Percentiles rank a stretch among this genome's conserved stretches.
phyloP scores from a whole-genome alignment of 2,888 invertebrate species.

The Hylaea fasciaria region DNA sequence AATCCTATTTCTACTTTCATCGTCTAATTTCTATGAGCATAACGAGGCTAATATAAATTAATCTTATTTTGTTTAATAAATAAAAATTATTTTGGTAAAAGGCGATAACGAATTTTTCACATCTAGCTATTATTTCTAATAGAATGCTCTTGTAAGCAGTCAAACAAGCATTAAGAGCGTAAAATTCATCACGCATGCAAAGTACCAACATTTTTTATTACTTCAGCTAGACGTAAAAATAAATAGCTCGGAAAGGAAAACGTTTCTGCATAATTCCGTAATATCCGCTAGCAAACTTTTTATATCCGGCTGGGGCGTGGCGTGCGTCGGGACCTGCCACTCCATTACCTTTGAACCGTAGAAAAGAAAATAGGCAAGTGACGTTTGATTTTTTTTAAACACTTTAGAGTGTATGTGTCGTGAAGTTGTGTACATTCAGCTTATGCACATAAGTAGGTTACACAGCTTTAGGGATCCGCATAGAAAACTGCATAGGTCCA shows the following conservation, averaged over 20 bases:
- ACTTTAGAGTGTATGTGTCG: neutral
- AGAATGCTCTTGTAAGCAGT: neutral
- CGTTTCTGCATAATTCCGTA: constrained; percentile 53
- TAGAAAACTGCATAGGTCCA: too few relatives aligned
- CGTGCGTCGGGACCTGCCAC: constrained; percentile 39
- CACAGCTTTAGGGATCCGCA: neutral
- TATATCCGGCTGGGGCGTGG: constrained; percentile 39
- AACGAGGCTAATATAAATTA: too few relatives aligned
- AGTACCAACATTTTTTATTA: constrained; percentile 15
- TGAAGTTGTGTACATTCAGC: constrained; percentile 1
- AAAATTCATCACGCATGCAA: constrained; percentile 16
- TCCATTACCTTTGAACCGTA: constrained; percentile 43
- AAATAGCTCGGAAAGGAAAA: constrained; percentile 56
- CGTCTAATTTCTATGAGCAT: neutral
- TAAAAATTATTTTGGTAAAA: too few relatives aligned
- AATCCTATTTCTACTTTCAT: neutral
- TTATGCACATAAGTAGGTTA: neutral
- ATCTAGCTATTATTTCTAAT: neutral
- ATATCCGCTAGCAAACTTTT: constrained; percentile 53
- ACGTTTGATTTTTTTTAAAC: constrained; percentile 21
- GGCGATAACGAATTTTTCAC: too few relatives aligned
- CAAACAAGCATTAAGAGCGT: constrained; percentile 6
- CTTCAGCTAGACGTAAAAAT: constrained; percentile 43
- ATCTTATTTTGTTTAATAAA: too few relatives aligned
- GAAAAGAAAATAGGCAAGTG: constrained; percentile 32